phyloP scores from a whole-genome alignment of 1,140 invertebrate genomes.

The Limonius californicus region DNA sequence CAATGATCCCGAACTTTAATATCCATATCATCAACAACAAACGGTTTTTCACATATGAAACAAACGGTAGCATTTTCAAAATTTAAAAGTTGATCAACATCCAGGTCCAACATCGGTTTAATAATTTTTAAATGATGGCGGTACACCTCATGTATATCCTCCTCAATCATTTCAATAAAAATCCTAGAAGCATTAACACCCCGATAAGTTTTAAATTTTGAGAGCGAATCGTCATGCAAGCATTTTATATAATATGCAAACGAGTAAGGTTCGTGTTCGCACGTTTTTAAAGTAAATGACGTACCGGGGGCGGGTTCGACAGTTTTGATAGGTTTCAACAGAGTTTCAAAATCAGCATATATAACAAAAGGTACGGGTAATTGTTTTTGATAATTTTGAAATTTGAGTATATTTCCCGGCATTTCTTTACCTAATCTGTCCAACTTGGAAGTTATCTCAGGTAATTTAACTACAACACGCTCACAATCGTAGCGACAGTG shows the following conservation, averaged over 20 bases:
- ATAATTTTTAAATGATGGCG: no score
- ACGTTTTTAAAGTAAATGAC: conserved; percentile 2
- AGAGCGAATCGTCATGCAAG: not conserved
- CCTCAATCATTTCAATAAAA: no score
- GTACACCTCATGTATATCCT: no score
- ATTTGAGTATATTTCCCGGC: conserved; percentile 12
- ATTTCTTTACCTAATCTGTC: not conserved
- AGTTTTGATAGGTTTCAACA: not conserved
- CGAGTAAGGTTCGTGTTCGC: not conserved
- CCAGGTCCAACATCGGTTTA: no score
- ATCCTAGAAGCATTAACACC: no score
- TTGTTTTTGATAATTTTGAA: conserved; percentile 10
- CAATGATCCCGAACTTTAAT: conserved; percentile 37
- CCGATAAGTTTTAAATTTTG: no score
- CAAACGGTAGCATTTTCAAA: conserved; percentile 11
- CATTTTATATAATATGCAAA: conserved; percentile 9
- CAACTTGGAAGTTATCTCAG: not conserved
- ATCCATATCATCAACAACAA: conserved; percentile 15
- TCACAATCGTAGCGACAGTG: conserved; percentile 37
- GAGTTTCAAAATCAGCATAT: conserved; percentile 23
- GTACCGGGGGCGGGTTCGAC: not conserved
- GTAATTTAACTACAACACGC: conserved; percentile 22
- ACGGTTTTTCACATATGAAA: conserved; percentile 33
- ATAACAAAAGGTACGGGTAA: conserved; percentile 17
- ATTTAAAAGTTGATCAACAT: no score